A percentile compares a stretch with the other conserved stretches of the same genome.
phyloP scores from a whole-genome alignment of 1,140 invertebrate species.

The Heliconius eleuchia region DNA sequence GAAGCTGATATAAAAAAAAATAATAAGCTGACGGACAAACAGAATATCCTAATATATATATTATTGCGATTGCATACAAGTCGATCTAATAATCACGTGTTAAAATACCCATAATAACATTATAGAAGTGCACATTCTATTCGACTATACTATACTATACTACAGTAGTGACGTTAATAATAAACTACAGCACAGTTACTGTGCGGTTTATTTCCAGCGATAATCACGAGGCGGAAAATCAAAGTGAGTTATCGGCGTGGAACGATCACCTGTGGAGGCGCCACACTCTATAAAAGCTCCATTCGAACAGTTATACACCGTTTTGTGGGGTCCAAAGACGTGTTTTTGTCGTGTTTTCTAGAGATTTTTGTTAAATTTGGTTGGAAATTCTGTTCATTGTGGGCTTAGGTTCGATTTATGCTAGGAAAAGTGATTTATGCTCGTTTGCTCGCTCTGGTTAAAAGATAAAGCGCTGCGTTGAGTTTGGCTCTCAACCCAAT shows the following conservation, averaged over 20 bases:
- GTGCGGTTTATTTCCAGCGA: conserved; percentile 43
- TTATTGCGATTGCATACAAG: too few relatives aligned
- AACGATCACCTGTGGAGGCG: conserved; percentile 32
- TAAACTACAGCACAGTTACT: conserved; percentile 24
- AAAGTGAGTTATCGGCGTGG: conserved; percentile 33
- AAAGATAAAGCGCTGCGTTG: not conserved
- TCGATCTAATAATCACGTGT: too few relatives aligned
- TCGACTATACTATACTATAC: not conserved
- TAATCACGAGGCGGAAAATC: conserved; percentile 42
- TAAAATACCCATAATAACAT: not conserved
- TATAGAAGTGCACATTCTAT: not conserved
- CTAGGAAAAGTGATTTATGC: too few relatives aligned
- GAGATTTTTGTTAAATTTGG: not conserved
- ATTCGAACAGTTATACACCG: conserved; percentile 21
- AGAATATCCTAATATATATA: too few relatives aligned
- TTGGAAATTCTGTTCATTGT: not conserved
- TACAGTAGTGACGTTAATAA: conserved; percentile 19
- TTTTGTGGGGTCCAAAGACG: not conserved
- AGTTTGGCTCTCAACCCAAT: not conserved
- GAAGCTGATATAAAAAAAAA: too few relatives aligned
- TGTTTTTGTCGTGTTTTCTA: not conserved
- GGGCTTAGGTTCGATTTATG: too few relatives aligned
- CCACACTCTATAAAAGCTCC: conserved; percentile 26
- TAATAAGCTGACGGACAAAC: too few relatives aligned
- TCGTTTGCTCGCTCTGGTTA: too few relatives aligned